A percentile compares a stretch with the other conserved stretches of the same genome.
These are phyloP conservation scores for Lucilia cuprina DNA, from an alignment of 1,140 invertebrate species.

Conservation along the genomic window DNA sequence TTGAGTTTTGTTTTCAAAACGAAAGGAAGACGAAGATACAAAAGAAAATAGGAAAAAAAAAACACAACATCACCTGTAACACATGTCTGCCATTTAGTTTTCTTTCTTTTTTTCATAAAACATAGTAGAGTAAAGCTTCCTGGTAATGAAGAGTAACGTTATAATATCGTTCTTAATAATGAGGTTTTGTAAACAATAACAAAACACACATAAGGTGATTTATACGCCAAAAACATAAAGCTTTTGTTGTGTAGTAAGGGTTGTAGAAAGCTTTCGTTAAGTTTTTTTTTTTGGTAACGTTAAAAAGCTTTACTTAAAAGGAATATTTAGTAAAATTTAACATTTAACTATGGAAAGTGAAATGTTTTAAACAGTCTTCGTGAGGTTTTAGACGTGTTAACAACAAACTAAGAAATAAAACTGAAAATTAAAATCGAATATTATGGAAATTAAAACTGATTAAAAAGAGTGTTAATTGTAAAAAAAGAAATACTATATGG, in stretches of 20 bases:
- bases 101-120: background rate
- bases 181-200: background rate
- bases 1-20: background rate
- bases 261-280: background rate
- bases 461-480: background rate
- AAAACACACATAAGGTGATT: background rate
- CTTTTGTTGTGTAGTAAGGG: background rate
- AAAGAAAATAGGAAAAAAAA: background rate
- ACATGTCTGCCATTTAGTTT: conserved; percentile 1
- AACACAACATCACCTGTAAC: conserved; percentile 10
- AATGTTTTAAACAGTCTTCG: conserved; percentile 39
- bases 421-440: background rate
- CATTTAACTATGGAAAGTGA: background rate
- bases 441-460: background rate
- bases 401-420: conserved; percentile 15
- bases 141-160: background rate
- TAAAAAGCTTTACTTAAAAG: conserved; percentile 31
- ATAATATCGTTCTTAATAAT: background rate
- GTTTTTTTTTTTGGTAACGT: conserved; percentile 19
- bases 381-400: conserved; percentile 40
- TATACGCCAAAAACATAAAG: conserved; percentile 15
- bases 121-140: conserved; percentile 7
- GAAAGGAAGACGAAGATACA: background rate
- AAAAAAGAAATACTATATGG: conserved; percentile 16
- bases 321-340: background rate